Percentiles rank a stretch among this genome's conserved stretches.
Evolutionary conservation across 2,113 vertebrate species (phyloP).

Genomic region (Aphyosemion australe): DNA sequence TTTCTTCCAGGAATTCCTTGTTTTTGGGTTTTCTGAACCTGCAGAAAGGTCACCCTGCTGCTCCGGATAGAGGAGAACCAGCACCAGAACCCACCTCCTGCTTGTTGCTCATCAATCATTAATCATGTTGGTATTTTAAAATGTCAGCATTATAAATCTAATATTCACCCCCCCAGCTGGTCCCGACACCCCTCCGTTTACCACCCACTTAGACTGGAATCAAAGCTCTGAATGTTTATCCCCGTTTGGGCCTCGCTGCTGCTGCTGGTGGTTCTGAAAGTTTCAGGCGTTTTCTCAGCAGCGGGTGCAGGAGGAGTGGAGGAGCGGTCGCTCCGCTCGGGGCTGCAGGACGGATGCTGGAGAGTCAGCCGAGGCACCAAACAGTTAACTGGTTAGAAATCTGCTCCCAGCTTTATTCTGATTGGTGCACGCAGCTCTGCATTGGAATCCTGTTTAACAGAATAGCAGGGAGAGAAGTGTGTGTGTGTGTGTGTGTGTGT

Average conservation of each 20-base stretch:
- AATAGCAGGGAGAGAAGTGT: conserved; percentile 39
- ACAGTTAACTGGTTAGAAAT: conserved; percentile 65
- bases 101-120: conserved; percentile 70
- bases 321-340: conserved; percentile 8
- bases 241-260: neutral
- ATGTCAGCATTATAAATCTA: conserved; percentile 64
- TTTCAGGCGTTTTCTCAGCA: conserved; percentile 28
- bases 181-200: conserved; percentile 44
- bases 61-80: conserved; percentile 13
- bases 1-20: too few species aligned
- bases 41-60: neutral
- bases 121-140: conserved; percentile 62
- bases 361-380: conserved; percentile 44
- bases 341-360: conserved; percentile 57
- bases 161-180: conserved; percentile 35
- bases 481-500: neutral
- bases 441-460: conserved; percentile 73
- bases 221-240: conserved; percentile 24
- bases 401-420: conserved; percentile 62
- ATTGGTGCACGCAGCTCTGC: conserved; percentile 69
- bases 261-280: conserved; percentile 24
- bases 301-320: conserved; percentile 28
- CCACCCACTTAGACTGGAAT: conserved; percentile 35
- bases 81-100: conserved; percentile 50
- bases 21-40: too few species aligned